Base-by-base conservation (phyloP, 2,888 invertebrate species). In the Eupithecia centaureata region DNA sequence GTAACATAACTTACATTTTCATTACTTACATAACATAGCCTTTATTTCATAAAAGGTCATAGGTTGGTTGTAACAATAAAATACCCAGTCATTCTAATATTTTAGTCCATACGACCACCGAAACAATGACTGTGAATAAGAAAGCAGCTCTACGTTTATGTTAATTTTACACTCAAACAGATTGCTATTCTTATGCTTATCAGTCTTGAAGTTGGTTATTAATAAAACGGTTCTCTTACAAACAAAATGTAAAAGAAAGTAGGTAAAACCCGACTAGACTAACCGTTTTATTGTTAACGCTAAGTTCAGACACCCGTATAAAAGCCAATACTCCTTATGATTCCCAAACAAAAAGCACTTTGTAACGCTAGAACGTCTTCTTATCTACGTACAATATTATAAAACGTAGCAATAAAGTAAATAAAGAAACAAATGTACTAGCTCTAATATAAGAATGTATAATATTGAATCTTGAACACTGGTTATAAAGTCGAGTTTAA, bases 381-480 rank as follows among this genome's bases (percentile, higher is more conserved):
- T 91, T 91, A 91, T 90, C 90, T 88, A 86, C 86, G 87, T 86
- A 89, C 86, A 90, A 91, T 91, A 92, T 91, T 92, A 92, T 92
- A 91, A 91, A 92, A 92, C 84, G 89, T 89, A 88, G 87, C 90
- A 90, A 90, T 91, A 89, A 90, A 89, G 88, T 88, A 91, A 90
- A 91, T 91, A 91, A 88, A 85, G 84, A 89, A 86, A 89, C 89
- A 89, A 89, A 90, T 87, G 84, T 87, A 86, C 86, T 86, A 82
- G 82, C 80, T 84, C 71, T 70, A 63, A 67, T 38, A 70, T 51
- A 38, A 35, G 32, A 35, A 13, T 71, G 73, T 51, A 66, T 71
- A 65, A 90, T 77, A 80, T 77, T 80, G 63, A 61, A 72, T 71
- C 84, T 80, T 90, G 77, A 52, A 5, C 12, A n/a, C 52, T 25